Conservation (phyloP, 2,888 invertebrate species). For the Euphydryas editha region DNA sequence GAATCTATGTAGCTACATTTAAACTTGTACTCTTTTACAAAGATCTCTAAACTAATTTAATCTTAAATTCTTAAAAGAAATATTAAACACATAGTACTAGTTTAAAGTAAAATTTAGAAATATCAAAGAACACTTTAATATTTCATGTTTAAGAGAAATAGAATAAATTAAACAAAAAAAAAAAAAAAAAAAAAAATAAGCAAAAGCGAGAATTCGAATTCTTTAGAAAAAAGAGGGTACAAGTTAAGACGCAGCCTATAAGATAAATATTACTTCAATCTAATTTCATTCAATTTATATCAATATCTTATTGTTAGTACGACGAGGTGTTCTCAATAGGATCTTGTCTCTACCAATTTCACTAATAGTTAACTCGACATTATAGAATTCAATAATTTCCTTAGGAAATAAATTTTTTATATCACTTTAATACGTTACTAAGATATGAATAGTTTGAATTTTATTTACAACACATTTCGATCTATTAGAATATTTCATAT, state of each 20-base stretch:
- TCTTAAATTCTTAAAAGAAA: neutral
- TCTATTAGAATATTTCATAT: slow-evolving; percentile 40
- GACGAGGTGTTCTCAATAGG: slow-evolving; percentile 52
- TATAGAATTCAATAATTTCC: slow-evolving; percentile 79
- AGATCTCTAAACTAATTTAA: neutral
- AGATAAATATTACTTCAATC: slow-evolving; percentile 34
- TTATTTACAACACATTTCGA: slow-evolving; percentile 64
- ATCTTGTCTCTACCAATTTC: slow-evolving; percentile 61
- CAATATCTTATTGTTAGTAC: slow-evolving; percentile 39
- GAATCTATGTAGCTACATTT: slow-evolving; percentile 28
- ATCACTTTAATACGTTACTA: slow-evolving; percentile 78
- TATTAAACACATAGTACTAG: neutral
- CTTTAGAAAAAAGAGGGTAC: neutral
- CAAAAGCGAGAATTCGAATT: neutral
- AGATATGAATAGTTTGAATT: slow-evolving; percentile 79
- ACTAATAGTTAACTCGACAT: slow-evolving; percentile 76
- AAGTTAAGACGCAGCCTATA: slow-evolving; percentile 28
- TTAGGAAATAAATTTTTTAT: slow-evolving; percentile 75
- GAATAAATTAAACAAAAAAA: too few species aligned
- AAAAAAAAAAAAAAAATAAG: too few species aligned
- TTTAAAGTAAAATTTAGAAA: too few species aligned
- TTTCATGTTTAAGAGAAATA: too few species aligned
- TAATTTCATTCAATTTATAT: slow-evolving; percentile 32
- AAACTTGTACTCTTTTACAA: slow-evolving; percentile 23
- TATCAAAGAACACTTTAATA: too few species aligned